Conservation (phyloP, 30 jellyfish, hydroid and myxozoan species). For the Phacellophora camtschatica region DNA sequence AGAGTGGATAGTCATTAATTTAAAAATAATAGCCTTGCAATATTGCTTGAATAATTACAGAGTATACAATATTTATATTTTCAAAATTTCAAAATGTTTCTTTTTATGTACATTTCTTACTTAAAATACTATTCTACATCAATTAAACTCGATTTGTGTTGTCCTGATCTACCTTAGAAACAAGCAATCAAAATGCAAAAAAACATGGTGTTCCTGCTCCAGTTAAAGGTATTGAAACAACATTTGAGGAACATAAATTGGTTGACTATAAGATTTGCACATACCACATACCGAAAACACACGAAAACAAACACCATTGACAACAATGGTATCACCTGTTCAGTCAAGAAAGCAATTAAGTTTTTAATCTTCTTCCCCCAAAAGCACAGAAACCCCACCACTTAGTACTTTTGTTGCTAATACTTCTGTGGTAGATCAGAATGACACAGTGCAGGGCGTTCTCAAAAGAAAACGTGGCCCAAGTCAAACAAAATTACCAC, state of each 20-base stretch:
- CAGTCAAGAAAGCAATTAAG: neutral
- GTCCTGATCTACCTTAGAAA: neutral
- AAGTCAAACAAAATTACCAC: neutral
- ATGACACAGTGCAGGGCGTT: neutral
- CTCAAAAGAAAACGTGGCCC: neutral
- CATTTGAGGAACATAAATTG: neutral
- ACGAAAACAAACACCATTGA: neutral
- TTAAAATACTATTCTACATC: neutral
- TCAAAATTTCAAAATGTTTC: neutral
- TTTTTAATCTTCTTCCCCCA: neutral
- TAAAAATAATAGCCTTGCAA: no score
- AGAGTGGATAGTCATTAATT: no score
- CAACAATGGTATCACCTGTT: neutral
- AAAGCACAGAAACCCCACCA: neutral
- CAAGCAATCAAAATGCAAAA: neutral
- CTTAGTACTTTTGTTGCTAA: neutral
- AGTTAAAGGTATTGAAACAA: neutral
- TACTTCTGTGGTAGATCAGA: neutral
- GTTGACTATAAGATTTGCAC: neutral
- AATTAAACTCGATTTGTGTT: no score
- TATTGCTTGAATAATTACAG: no score
- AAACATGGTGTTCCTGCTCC: neutral
- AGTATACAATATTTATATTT: no score
- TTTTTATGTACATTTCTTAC: neutral
- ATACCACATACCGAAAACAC: neutral